phyloP scores from a whole-genome alignment of 2,113 vertebrate species.

The Meriones unguiculatus region DNA sequence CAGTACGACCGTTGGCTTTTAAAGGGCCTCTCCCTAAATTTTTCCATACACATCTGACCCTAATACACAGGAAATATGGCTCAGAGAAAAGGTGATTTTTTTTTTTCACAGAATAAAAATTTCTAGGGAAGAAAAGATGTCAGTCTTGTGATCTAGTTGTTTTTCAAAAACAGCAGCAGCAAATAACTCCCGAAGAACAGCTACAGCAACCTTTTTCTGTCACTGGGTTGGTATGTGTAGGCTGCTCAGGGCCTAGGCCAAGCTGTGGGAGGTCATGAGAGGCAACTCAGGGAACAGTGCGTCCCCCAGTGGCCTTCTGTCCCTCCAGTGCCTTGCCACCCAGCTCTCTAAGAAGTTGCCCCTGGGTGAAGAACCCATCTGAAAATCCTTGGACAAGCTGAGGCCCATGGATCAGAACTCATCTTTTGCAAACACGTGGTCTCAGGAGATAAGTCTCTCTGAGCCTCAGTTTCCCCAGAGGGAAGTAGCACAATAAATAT shows the following conservation, averaged over 20 bases:
- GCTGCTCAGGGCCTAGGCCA: background rate
- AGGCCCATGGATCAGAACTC: background rate
- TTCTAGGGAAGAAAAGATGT: conserved; percentile 71
- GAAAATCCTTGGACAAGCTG: background rate
- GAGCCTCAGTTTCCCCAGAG: conserved; percentile 48
- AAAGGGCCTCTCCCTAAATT: conserved; percentile 7
- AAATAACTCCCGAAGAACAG: background rate
- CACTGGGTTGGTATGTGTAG: background rate
- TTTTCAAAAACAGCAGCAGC: conserved; percentile 38
- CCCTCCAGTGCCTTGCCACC: background rate
- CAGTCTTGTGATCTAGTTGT: conserved; percentile 10
- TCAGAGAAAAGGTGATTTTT: conserved; percentile 45
- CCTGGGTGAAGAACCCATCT: background rate
- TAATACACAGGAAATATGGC: background rate
- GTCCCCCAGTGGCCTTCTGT: background rate
- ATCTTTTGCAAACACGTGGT: background rate
- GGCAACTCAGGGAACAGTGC: background rate
- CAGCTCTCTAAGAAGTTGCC: background rate
- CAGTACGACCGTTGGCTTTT: conserved; percentile 21
- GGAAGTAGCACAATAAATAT: conserved; percentile 1
- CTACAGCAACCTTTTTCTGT: background rate
- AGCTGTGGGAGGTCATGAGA: background rate
- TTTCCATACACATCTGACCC: background rate
- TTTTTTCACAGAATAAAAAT: conserved; percentile 51
- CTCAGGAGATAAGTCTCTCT: background rate